phyloP scores from a whole-genome alignment of 35 echinoderm and acorn worm genomes.

The Chiridota heheva region DNA sequence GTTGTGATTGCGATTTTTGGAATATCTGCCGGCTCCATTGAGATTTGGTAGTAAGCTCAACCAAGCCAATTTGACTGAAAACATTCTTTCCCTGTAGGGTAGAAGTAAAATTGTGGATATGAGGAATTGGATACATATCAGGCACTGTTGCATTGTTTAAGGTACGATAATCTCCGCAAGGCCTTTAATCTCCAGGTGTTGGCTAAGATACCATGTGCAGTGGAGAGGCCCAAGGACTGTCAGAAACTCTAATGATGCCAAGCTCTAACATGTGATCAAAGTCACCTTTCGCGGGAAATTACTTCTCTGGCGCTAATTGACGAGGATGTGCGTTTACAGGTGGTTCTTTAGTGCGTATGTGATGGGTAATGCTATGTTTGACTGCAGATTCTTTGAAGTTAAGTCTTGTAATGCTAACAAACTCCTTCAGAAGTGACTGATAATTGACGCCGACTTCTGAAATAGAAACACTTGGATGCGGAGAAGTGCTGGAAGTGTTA shows the following conservation, averaged over 20 bases:
- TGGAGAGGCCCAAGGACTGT: constrained; percentile 35
- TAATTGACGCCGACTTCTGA: too few species aligned
- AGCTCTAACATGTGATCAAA: constrained; percentile 48
- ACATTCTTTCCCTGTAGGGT: not conserved
- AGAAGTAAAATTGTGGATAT: constrained; percentile 35
- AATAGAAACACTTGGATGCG: too few species aligned
- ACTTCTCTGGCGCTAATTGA: not conserved
- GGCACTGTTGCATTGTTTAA: constrained; percentile 16
- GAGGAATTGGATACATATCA: constrained; percentile 32
- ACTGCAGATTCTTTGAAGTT: constrained; percentile 4
- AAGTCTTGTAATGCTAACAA: constrained; percentile 18
- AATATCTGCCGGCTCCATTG: constrained; percentile 4
- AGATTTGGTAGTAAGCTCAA: constrained; percentile 42
- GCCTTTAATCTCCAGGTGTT: constrained; percentile 23
- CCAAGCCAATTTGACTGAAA: constrained; percentile 10
- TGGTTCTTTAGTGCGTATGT: constrained; percentile 4
- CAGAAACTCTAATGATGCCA: constrained; percentile 14
- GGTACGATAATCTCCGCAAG: constrained; percentile 23
- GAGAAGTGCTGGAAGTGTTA: too few species aligned
- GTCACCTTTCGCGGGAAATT: not conserved
- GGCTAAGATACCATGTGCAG: constrained; percentile 32
- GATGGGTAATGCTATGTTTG: constrained; percentile 23
- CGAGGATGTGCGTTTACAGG: constrained; percentile 1
- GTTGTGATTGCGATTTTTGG: constrained; percentile 29
- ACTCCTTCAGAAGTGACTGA: too few species aligned